Percentiles rank a stretch among this genome's conserved stretches.
Evolutionary conservation across 92 coral and sea anemone species (phyloP).

Genomic region (Phymanthus crucifer): DNA sequence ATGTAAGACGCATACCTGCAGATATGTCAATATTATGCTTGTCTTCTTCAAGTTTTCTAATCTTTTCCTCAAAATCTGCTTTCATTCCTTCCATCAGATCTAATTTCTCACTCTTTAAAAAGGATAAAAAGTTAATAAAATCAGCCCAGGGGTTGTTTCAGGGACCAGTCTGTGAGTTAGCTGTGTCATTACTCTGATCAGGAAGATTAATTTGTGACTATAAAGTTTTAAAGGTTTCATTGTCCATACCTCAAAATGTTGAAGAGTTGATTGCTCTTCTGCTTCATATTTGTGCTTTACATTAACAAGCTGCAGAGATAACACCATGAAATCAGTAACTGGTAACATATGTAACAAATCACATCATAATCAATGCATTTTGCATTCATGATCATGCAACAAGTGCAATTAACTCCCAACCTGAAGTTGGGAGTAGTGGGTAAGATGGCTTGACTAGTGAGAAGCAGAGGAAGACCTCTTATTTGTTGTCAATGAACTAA

Average conservation of each 20-base stretch:
- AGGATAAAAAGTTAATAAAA: neutral
- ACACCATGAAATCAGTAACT: neutral
- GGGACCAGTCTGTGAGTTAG: too few relatives aligned
- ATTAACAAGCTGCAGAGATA: constrained; percentile 64
- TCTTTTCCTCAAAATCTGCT: constrained; percentile 92
- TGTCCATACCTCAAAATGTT: constrained; percentile 82
- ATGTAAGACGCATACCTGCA: constrained; percentile 66
- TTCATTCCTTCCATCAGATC: constrained; percentile 96
- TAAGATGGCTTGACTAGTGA: too few relatives aligned
- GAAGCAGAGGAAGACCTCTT: too few relatives aligned
- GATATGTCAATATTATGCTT: constrained; percentile 95
- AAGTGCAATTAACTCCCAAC: neutral
- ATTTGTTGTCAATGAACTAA: too few relatives aligned
- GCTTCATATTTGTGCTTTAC: constrained; percentile 88
- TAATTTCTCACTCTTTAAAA: constrained; percentile 88
- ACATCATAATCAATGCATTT: neutral
- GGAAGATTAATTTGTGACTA: too few relatives aligned
- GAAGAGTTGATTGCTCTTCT: constrained; percentile 91
- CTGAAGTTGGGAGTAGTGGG: neutral
- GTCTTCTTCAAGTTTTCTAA: constrained; percentile 96
- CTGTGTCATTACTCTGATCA: too few relatives aligned
- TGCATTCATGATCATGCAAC: neutral
- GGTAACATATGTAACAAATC: neutral
- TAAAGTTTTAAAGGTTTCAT: too few relatives aligned
- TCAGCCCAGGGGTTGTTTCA: too few relatives aligned